Evolutionary conservation across 2,888 invertebrate genomes (phyloP).

Genomic region (Acanthosepion esculentum): DNA sequence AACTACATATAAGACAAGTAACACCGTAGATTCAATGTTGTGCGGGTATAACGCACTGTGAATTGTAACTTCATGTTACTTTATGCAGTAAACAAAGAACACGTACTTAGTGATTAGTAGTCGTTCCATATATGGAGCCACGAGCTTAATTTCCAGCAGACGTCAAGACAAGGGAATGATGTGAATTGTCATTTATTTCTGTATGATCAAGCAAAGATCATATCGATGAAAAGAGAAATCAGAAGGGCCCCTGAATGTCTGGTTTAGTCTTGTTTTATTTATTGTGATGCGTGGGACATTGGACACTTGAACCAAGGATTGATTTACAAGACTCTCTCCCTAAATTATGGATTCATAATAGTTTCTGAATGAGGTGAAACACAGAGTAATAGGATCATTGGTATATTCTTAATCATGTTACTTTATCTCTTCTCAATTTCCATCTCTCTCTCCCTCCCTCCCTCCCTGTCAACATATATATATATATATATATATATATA

Average conservation of each 20-base stretch:
- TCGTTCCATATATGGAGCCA: neutral
- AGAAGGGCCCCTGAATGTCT: neutral
- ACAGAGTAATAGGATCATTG: neutral
- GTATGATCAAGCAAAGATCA: neutral
- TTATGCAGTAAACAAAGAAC: neutral
- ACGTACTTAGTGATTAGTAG: neutral
- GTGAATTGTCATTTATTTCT: neutral
- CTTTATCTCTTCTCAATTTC: neutral
- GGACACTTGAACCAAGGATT: neutral
- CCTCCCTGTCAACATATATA: too few relatives aligned
- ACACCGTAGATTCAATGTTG: too few relatives aligned
- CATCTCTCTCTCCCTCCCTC: neutral
- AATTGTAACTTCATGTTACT: neutral
- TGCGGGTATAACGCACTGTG: too few relatives aligned
- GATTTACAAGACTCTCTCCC: neutral
- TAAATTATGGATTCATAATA: slow-evolving; percentile 21
- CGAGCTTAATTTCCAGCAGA: neutral
- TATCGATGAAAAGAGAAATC: neutral
- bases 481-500: too few relatives aligned
- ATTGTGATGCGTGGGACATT: neutral
- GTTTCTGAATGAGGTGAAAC: neutral
- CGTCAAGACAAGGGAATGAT: neutral
- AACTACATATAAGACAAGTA: too few relatives aligned
- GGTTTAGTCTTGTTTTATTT: neutral
- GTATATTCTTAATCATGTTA: neutral